A percentile compares a stretch with the other conserved stretches of the same genome.
These are phyloP conservation scores for Drosophila kanapiae DNA, from an alignment of 1,140 invertebrate species.

Conservation along the genomic window DNA sequence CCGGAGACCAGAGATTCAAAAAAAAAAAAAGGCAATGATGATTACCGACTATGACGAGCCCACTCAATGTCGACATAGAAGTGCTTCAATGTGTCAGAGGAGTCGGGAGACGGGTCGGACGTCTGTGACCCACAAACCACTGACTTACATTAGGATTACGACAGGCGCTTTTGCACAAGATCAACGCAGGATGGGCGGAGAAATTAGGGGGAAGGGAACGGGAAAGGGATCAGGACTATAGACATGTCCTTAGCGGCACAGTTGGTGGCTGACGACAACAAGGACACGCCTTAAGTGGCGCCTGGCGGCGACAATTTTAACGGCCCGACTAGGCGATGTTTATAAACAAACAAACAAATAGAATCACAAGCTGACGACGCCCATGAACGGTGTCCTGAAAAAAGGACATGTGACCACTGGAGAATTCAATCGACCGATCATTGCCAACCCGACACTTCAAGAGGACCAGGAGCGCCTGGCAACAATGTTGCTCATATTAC, in stretches of 20 bases:
- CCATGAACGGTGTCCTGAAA: constrained; percentile 3
- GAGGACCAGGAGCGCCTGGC: constrained; percentile 1
- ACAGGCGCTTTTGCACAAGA: constrained; percentile 64
- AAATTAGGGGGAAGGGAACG: not conserved
- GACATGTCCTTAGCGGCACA: constrained; percentile 66
- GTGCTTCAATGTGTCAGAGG: constrained; percentile 78
- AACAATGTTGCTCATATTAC: constrained; percentile 57
- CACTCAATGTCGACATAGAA: constrained; percentile 78
- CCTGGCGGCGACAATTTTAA: constrained; percentile 59
- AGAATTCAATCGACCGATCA: constrained; percentile 49
- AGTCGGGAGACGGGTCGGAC: constrained; percentile 31
- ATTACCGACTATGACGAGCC: constrained; percentile 53
- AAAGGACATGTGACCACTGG: constrained; percentile 29
- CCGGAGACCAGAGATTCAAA: not conserved
- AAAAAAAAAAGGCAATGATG: constrained; percentile 20
- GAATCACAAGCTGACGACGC: constrained; percentile 31
- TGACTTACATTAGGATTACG: constrained; percentile 44
- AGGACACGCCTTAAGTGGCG: constrained; percentile 68
- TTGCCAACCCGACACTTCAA: constrained; percentile 48
- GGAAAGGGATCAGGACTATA: constrained; percentile 10
- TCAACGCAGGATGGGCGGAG: constrained; percentile 24
- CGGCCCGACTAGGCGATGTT: constrained; percentile 48
- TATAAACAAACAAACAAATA: constrained; percentile 70
- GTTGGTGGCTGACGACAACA: constrained; percentile 76
- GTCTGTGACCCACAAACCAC: constrained; percentile 72